Evolutionary conservation across 2,888 invertebrate genomes (phyloP).

Genomic region (Acleris laterana): DNA sequence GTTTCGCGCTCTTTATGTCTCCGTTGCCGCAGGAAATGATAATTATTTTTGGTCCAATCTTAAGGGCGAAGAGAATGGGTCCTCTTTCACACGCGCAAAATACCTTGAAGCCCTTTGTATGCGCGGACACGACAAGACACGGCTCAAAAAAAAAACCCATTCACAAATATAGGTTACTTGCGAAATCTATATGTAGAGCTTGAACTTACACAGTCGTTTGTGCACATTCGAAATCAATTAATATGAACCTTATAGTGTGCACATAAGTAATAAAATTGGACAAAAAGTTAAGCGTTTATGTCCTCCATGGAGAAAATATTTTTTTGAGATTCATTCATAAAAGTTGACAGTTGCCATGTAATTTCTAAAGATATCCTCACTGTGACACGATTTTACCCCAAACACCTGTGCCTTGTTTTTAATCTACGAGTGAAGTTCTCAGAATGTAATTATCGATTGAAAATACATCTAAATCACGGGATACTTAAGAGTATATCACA

Average conservation of each 20-base stretch:
- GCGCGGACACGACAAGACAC: constrained; percentile 56
- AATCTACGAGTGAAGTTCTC: constrained; percentile 6
- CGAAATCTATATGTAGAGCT: constrained; percentile 55
- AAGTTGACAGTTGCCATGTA: constrained; percentile 31
- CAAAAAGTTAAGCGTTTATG: not conserved
- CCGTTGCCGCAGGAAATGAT: constrained; percentile 82
- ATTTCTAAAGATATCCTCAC: constrained; percentile 25
- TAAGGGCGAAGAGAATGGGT: constrained; percentile 72
- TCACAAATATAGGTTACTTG: constrained; percentile 83
- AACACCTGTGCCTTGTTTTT: constrained; percentile 25
- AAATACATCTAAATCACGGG: constrained; percentile 6
- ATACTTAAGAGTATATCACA: constrained; percentile 15
- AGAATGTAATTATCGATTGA: not conserved
- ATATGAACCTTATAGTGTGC: constrained; percentile 1
- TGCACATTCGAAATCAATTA: not conserved
- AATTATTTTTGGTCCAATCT: constrained; percentile 81
- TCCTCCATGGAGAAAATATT: constrained; percentile 14
- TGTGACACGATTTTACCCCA: constrained; percentile 14
- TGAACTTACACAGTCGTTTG: constrained; percentile 13
- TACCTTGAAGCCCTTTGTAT: constrained; percentile 77
- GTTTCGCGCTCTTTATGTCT: constrained; percentile 54
- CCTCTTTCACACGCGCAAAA: constrained; percentile 81
- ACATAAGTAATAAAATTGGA: not conserved
- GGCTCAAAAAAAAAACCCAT: constrained; percentile 77
- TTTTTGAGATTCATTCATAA: constrained; percentile 46